phyloP scores from a whole-genome alignment of 2,888 invertebrate species.

The Chaitophorus viminalis region DNA sequence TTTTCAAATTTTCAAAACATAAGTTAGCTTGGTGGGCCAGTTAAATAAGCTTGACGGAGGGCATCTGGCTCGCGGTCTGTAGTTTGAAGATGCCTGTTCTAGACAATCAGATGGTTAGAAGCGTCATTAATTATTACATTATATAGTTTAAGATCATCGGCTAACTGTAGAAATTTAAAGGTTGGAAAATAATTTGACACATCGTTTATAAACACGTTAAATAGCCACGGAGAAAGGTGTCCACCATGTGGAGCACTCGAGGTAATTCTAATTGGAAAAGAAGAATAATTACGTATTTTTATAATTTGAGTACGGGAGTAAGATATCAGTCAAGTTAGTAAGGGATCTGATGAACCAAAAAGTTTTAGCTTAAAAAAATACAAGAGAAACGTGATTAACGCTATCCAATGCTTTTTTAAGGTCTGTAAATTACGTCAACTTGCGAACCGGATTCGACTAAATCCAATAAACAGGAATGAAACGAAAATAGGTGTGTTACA shows the following conservation, averaged over 20 bases:
- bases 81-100: no score
- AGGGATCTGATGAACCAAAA: neutral
- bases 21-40: no score
- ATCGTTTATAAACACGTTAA: neutral
- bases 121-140: neutral
- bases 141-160: neutral
- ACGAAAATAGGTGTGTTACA: neutral
- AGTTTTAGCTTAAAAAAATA: neutral
- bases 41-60: no score
- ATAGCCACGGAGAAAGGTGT: neutral
- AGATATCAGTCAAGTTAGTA: neutral
- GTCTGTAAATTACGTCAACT: neutral
- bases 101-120: neutral
- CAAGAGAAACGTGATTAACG: neutral
- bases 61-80: no score
- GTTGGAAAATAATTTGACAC: neutral
- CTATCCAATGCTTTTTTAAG: neutral
- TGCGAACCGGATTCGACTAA: neutral
- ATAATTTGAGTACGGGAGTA: neutral
- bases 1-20: no score
- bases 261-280: neutral
- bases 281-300: no score
- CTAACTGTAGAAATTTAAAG: neutral
- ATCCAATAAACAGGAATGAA: neutral
- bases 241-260: neutral